Conservation (phyloP, 2,113 vertebrate species). For the Nibea coibor region DNA sequence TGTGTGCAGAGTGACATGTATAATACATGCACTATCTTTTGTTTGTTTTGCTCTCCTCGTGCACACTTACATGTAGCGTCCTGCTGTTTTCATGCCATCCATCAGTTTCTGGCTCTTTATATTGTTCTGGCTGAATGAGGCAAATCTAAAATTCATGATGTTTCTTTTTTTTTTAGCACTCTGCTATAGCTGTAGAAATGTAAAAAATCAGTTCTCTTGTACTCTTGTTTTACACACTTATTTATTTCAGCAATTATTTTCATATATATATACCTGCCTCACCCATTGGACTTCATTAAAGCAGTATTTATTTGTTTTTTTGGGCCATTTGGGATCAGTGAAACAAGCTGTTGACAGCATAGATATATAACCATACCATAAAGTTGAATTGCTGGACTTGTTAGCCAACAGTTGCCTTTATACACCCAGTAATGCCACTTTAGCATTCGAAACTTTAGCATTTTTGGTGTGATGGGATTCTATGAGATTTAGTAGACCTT, state of each 20-base stretch:
- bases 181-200: not conserved
- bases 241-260: not conserved
- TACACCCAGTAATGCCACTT: not conserved
- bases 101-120: not conserved
- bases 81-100: not conserved
- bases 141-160: not conserved
- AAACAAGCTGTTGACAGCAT: not conserved
- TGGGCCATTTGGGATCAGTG: not conserved
- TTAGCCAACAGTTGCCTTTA: not conserved
- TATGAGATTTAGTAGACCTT: not conserved
- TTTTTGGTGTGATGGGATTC: not conserved
- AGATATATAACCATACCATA: not conserved
- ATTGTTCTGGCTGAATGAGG: not conserved
- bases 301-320: not conserved
- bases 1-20: constrained; percentile 22
- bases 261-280: not conserved
- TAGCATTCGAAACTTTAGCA: too few relatives aligned
- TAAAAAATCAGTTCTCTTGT: not conserved
- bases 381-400: not conserved
- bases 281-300: not conserved
- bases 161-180: not conserved
- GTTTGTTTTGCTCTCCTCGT: constrained; percentile 3
- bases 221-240: not conserved
- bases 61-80: not conserved
- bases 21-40: constrained; percentile 40